Base-by-base conservation (phyloP, 2,888 invertebrate species). In the Tryphoninae sp. region DNA sequence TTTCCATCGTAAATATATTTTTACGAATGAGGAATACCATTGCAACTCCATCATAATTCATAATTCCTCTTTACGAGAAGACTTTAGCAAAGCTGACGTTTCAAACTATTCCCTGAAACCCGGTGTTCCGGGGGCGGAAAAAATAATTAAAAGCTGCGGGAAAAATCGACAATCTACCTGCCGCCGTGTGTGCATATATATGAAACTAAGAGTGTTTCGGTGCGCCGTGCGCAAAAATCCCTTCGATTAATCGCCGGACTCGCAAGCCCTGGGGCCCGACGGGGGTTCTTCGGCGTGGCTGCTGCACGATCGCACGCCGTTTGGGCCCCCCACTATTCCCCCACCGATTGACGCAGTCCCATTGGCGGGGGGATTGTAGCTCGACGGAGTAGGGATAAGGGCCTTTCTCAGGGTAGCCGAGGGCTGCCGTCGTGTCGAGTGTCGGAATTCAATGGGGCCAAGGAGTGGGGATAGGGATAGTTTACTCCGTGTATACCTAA, bases 391-490 rank as follows among this genome's bases (percentile, higher is more conserved):
- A 83, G 83, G 83, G 84, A 33, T 33, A n/a, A 51, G 77, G 80
- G 59, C 82, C 86, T 86, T 68, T 78, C 69, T 84, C 86, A 86
- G 88, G 87, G 87, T 86, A 85, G 81, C 86, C 87, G 86, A 87
- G 87, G 86, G 86, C 87, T 86, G 86, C 86, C 84, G 81, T 73
- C 61, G 79, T 65, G 80, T 59, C 86, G 88, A 81, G 86, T 87
- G 86, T 87, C 86, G 91, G 91, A 90, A 91, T 91, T 89, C 86
- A 85, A 82, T 77, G 86, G 87, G 86, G 87, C 89, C 87, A 86
- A 82, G 82, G 88, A 86, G 88, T 89, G 89, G 87, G 87, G 16
- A 16, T 53, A 55, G 75, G 65, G 40, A 59, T 58, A 26, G 73
- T 68, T 19, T 67, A 42, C 23, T 79, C 59, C 61, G 19, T 42